Evolutionary conservation across 2,113 vertebrate genomes (phyloP).

Genomic region (Mobula birostris): DNA sequence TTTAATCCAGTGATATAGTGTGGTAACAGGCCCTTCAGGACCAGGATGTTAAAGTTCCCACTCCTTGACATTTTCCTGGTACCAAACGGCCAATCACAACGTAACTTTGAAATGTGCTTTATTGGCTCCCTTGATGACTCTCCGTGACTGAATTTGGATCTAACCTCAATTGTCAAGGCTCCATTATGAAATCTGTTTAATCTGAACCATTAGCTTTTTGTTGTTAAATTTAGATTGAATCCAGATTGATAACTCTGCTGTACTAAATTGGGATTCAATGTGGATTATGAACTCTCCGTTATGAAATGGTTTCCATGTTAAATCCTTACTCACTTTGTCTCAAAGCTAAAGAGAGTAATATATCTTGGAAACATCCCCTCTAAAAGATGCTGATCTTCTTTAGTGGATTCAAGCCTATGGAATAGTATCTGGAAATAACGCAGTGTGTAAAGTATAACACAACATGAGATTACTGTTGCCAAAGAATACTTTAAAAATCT

Average conservation of each 20-base stretch:
- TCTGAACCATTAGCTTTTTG: not conserved
- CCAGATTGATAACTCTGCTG: too few species aligned
- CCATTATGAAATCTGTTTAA: not conserved
- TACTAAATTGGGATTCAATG: not conserved
- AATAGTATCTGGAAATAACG: not conserved
- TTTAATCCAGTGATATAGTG: too few species aligned
- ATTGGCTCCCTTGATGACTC: not conserved
- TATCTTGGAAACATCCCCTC: not conserved
- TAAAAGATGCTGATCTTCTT: not conserved
- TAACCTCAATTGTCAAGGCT: not conserved
- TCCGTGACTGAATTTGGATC: not conserved
- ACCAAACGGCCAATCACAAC: too few species aligned
- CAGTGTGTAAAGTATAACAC: not conserved
- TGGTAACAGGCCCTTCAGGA: too few species aligned
- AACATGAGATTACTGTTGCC: not conserved
- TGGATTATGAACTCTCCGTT: not conserved
- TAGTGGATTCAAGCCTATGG: not conserved
- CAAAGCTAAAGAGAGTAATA: not conserved
- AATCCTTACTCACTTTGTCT: not conserved
- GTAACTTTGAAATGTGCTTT: too few species aligned
- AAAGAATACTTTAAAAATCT: not conserved
- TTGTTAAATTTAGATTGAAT: not conserved
- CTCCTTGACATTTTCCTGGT: too few species aligned
- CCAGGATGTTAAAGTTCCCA: too few species aligned
- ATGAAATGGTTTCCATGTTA: not conserved